These are phyloP conservation scores for Drosophila lacteicornis DNA, from an alignment of 1,140 invertebrate genomes.

Conservation along the genomic window DNA sequence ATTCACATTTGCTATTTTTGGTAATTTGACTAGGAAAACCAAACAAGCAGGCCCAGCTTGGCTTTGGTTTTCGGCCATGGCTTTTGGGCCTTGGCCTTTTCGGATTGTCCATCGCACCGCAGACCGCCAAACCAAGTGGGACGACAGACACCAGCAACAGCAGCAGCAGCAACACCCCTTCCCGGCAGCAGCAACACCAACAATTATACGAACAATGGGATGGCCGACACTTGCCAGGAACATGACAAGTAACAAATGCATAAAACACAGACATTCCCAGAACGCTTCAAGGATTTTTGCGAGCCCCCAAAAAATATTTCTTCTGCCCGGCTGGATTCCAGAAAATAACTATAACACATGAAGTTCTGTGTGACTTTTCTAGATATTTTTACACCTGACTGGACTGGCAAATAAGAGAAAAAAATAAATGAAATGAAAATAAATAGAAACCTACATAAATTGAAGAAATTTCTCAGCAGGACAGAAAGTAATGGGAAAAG, in stretches of 20 bases:
- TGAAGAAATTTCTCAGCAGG: not conserved
- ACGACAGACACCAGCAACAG: not conserved
- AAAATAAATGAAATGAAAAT: not conserved
- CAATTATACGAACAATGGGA: slow-evolving; percentile 41
- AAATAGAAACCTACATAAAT: slow-evolving; percentile 1
- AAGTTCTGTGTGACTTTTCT: slow-evolving; percentile 6
- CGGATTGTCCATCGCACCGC: slow-evolving; percentile 28
- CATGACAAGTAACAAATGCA: slow-evolving; percentile 77
- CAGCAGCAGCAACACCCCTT: slow-evolving; percentile 1
- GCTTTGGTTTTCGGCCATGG: slow-evolving; percentile 33
- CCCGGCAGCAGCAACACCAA: slow-evolving; percentile 5
- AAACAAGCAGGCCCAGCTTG: slow-evolving; percentile 44
- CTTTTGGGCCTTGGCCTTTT: slow-evolving; percentile 22
- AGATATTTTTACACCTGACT: slow-evolving; percentile 32
- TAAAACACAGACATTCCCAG: slow-evolving; percentile 41
- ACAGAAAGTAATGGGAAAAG: not conserved
- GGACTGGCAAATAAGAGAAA: not conserved
- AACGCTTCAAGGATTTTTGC: slow-evolving; percentile 17
- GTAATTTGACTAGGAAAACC: slow-evolving; percentile 71
- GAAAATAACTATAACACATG: slow-evolving; percentile 5
- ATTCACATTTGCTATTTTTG: slow-evolving; percentile 62
- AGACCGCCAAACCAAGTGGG: slow-evolving; percentile 53
- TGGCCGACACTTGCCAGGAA: slow-evolving; percentile 55
- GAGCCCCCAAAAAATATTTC: slow-evolving; percentile 1
- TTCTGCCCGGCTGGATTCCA: slow-evolving; percentile 3